phyloP scores from a whole-genome alignment of 2,797 vertebrate genomes.

The Spea hammondii region DNA sequence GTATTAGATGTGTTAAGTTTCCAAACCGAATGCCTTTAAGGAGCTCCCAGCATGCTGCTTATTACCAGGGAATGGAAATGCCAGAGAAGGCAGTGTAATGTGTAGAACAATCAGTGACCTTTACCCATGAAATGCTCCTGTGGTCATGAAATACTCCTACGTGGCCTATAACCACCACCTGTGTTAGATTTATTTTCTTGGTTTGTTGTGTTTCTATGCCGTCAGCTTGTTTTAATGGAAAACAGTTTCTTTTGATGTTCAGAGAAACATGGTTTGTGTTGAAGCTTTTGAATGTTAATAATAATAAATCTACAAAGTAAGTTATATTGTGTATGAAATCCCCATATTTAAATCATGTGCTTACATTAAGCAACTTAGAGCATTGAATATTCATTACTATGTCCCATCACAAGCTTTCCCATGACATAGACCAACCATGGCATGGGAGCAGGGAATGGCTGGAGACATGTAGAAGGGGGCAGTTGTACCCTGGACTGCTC shows the following conservation, averaged over 20 bases:
- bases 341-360: constrained; percentile 17
- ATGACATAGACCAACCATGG: too few species aligned
- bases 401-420: too few species aligned
- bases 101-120: constrained; percentile 16
- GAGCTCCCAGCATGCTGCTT: constrained; percentile 8
- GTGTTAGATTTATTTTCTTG: constrained; percentile 16
- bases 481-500: too few species aligned
- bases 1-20: neutral
- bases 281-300: constrained; percentile 14
- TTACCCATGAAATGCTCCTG: constrained; percentile 18
- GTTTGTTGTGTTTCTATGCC: constrained; percentile 18
- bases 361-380: neutral
- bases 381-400: too few species aligned
- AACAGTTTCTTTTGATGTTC: constrained; percentile 32
- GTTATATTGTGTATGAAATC: constrained; percentile 1
- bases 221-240: constrained; percentile 21
- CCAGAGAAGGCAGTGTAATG: neutral
- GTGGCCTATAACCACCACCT: constrained; percentile 23
- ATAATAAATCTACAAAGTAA: neutral
- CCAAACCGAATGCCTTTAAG: neutral
- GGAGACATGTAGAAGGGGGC: too few species aligned
- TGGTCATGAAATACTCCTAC: constrained; percentile 8
- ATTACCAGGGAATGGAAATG: neutral
- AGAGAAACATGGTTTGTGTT: constrained; percentile 16
- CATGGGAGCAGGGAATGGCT: too few species aligned